phyloP scores from a whole-genome alignment of 2,888 invertebrate species.

The Tetropium fuscum region DNA sequence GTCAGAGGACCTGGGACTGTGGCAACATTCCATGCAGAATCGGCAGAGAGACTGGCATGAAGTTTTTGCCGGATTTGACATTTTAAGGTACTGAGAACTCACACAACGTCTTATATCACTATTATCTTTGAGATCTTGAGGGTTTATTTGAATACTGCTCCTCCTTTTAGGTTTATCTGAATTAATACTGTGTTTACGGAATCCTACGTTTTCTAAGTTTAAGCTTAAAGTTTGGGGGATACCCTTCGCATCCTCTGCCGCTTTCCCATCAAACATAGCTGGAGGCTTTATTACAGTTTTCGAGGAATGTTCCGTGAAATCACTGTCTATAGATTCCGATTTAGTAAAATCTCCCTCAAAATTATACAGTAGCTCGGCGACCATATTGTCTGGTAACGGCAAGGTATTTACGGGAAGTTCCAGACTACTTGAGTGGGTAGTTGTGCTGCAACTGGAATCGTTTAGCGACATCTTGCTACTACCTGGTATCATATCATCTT shows the following conservation, averaged over 20 bases:
- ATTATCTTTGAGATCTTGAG: slow-evolving; percentile 42
- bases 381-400: slow-evolving; percentile 68
- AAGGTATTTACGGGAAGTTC: slow-evolving; percentile 68
- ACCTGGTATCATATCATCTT: slow-evolving; percentile 50
- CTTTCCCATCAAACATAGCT: slow-evolving; percentile 68
- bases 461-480: slow-evolving; percentile 47
- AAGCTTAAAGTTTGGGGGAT: slow-evolving; percentile 47
- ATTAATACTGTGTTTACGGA: slow-evolving; percentile 70
- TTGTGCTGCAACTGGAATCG: slow-evolving; percentile 52
- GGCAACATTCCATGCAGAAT: slow-evolving; percentile 65
- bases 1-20: slow-evolving; percentile 81
- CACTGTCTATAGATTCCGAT: slow-evolving; percentile 55
- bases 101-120: slow-evolving; percentile 63
- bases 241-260: slow-evolving; percentile 35
- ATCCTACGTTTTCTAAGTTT: slow-evolving; percentile 56
- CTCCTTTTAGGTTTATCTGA: slow-evolving; percentile 70
- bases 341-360: slow-evolving; percentile 56
- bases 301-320: slow-evolving; percentile 49
- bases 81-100: slow-evolving; percentile 66
- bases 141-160: slow-evolving; percentile 60
- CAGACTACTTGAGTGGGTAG: slow-evolving; percentile 71
- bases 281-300: slow-evolving; percentile 68
- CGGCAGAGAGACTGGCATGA: slow-evolving; percentile 50
- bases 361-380: slow-evolving; percentile 70
- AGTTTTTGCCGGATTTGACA: slow-evolving; percentile 41